Conservation (phyloP, 1,140 invertebrate species). For the Brachionus angularis region DNA sequence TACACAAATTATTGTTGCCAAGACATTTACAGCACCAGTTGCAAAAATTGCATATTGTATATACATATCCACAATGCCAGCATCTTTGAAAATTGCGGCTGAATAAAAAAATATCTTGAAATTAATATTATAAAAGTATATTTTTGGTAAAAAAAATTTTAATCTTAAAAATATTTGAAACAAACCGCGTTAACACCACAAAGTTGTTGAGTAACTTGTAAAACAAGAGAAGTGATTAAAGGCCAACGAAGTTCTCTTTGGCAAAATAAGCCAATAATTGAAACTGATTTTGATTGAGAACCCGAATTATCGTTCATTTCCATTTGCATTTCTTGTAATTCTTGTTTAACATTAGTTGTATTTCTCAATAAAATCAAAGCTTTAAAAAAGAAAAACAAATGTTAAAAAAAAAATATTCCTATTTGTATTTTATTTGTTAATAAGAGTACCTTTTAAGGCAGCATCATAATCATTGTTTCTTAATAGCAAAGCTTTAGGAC, state of each 20-base stretch:
- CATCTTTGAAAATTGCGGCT: constrained; percentile 63
- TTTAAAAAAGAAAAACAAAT: constrained; percentile 46
- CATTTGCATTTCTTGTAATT: constrained; percentile 52
- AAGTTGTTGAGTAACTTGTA: constrained; percentile 53
- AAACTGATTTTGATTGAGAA: constrained; percentile 46
- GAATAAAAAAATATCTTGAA: constrained; percentile 85
- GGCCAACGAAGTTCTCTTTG: constrained; percentile 50
- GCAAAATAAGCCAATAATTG: constrained; percentile 50
- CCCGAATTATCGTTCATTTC: constrained; percentile 48
- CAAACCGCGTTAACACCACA: constrained; percentile 56
- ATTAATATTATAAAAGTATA: constrained; percentile 21
- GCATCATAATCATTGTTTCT: constrained; percentile 3
- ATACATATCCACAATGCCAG: constrained; percentile 57
- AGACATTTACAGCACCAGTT: constrained; percentile 78
- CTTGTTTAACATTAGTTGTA: constrained; percentile 48
- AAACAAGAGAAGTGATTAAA: constrained; percentile 49
- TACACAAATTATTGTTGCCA: constrained; percentile 73
- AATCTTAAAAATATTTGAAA: background rate
- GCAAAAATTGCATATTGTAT: constrained; percentile 75
- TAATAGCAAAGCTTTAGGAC: constrained; percentile 64
- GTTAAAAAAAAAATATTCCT: too few relatives aligned
- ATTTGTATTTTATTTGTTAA: too few relatives aligned
- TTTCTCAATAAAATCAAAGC: constrained; percentile 47
- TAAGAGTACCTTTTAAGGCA: background rate
- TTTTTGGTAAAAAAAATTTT: background rate